Evolutionary conservation across 2,113 vertebrate species (phyloP).

Genomic region (Ageneiosus marmoratus): DNA sequence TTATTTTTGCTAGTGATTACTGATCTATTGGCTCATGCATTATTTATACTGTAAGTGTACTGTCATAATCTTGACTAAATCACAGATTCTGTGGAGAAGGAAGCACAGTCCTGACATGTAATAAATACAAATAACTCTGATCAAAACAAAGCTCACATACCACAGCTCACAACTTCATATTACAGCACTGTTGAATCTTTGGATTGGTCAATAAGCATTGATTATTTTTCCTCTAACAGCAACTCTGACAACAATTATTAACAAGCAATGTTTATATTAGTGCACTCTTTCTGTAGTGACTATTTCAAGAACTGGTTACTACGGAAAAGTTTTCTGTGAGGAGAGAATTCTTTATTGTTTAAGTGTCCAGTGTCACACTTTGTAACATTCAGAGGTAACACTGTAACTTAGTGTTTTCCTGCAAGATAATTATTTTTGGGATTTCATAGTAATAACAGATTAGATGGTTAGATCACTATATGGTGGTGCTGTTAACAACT

Average conservation of each 20-base stretch:
- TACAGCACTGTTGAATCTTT: background rate
- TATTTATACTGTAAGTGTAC: background rate
- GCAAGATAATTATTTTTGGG: background rate
- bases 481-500: too few relatives aligned
- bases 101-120: background rate
- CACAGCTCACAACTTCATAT: too few relatives aligned
- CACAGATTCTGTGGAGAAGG: background rate
- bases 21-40: background rate
- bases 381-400: too few relatives aligned
- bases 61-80: background rate
- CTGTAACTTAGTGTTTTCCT: background rate
- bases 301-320: background rate
- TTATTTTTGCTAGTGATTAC: background rate
- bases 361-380: background rate
- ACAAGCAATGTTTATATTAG: background rate
- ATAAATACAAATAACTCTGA: background rate
- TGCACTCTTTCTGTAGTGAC: background rate
- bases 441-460: background rate
- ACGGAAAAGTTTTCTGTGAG: background rate
- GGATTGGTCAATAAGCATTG: background rate
- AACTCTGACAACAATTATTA: background rate
- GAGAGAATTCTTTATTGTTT: background rate
- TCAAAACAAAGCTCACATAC: background rate
- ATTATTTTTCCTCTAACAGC: background rate
- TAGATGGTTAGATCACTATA: too few relatives aligned